Conservation (phyloP, 2,888 invertebrate genomes). For the Plebejus anna region DNA sequence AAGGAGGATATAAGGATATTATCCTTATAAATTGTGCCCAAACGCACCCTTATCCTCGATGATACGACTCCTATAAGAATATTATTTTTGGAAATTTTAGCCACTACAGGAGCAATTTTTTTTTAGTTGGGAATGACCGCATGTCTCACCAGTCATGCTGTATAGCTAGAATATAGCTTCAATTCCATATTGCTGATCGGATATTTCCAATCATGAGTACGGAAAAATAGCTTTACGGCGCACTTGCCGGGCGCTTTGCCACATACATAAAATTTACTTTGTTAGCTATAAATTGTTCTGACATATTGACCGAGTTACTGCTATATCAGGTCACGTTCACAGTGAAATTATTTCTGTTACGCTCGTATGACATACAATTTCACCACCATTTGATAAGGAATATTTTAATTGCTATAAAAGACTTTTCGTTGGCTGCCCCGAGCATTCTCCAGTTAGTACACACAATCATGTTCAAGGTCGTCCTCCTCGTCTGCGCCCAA, state of each 20-base stretch:
- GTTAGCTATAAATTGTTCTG: neutral
- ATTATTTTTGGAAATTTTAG: too few relatives aligned
- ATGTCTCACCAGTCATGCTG: neutral
- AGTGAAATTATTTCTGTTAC: neutral
- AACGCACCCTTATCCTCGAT: too few relatives aligned
- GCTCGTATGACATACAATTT: constrained; percentile 14
- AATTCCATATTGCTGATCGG: too few relatives aligned
- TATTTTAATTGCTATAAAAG: constrained; percentile 4
- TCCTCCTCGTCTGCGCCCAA: constrained; percentile 33
- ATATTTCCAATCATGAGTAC: too few relatives aligned
- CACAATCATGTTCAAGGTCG: constrained; percentile 35
- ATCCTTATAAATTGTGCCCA: too few relatives aligned
- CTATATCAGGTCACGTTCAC: constrained; percentile 7
- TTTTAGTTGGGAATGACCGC: neutral
- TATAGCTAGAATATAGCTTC: too few relatives aligned
- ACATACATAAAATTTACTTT: neutral
- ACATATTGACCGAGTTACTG: neutral
- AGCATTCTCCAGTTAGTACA: constrained; percentile 21
- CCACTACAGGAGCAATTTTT: too few relatives aligned
- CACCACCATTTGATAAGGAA: constrained; percentile 18
- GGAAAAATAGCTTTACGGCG: too few relatives aligned
- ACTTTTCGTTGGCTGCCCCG: neutral
- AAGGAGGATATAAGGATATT: too few relatives aligned
- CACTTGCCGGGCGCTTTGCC: too few relatives aligned
- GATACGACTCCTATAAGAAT: too few relatives aligned